Evolutionary conservation across 1,140 invertebrate genomes (phyloP).

Genomic region (Cyphomyrmex costatus): DNA sequence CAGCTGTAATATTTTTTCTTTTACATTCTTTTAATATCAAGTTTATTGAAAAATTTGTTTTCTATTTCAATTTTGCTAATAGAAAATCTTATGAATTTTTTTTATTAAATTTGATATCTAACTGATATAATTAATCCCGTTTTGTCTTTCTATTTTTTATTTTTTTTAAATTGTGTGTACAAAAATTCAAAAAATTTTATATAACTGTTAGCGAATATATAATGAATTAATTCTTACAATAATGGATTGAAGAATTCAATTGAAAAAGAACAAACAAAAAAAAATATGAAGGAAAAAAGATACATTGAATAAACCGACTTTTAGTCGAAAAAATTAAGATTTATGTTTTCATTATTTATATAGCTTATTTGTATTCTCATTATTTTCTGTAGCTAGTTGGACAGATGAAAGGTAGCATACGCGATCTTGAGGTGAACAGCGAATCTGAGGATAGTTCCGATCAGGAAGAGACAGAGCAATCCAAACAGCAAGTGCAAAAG

Average conservation of each 20-base stretch:
- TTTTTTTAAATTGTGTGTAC: not conserved
- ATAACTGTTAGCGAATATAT: not conserved
- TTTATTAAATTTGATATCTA: not conserved
- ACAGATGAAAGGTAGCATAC: conserved; percentile 93
- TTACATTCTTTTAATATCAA: not conserved
- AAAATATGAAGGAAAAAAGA: not conserved
- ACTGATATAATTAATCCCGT: not conserved
- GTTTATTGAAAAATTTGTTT: not conserved
- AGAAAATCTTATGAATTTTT: not conserved
- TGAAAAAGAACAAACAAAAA: not conserved
- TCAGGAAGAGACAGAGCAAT: conserved; percentile 78
- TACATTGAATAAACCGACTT: not conserved
- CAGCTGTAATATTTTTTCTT: conserved; percentile 86
- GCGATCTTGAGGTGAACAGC: conserved; percentile 88
- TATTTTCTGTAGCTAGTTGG: conserved; percentile 90
- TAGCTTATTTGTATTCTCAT: conserved; percentile 29
- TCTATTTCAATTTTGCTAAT: not conserved
- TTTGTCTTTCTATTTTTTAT: not conserved
- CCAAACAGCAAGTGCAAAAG: conserved; percentile 80
- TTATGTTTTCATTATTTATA: conserved; percentile 26
- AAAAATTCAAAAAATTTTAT: not conserved
- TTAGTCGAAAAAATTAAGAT: not conserved
- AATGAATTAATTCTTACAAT: not conserved
- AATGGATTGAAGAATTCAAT: not conserved
- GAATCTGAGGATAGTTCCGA: conserved; percentile 86